phyloP scores from a whole-genome alignment of 2,113 vertebrate genomes.

The Lontra canadensis region DNA sequence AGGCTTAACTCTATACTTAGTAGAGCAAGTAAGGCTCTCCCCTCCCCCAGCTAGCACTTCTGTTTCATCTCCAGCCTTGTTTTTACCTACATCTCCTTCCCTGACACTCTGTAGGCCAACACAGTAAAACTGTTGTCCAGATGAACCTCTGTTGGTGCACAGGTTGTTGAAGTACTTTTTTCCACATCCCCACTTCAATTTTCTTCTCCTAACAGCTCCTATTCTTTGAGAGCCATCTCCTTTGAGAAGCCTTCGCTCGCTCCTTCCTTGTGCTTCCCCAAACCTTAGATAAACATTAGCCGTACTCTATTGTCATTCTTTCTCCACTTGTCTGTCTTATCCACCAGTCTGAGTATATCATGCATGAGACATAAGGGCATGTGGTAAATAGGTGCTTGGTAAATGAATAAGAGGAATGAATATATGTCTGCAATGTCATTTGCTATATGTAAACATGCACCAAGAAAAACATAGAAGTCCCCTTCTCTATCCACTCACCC shows the following conservation, averaged over 20 bases:
- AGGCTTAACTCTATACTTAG: neutral
- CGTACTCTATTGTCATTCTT: neutral
- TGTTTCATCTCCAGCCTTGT: neutral
- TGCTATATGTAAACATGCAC: neutral
- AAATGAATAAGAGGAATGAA: conserved; percentile 51
- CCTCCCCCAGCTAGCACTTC: neutral
- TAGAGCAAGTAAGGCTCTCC: neutral
- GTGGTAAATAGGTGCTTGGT: conserved; percentile 11
- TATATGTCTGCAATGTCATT: neutral
- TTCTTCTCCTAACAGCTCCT: neutral
- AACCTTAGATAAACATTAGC: neutral
- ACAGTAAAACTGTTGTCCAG: neutral
- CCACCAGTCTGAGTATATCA: neutral
- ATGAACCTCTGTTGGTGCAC: neutral
- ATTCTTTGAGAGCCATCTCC: neutral
- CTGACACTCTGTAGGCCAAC: neutral
- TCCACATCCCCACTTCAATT: neutral
- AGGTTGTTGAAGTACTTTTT: neutral
- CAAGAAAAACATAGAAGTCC: neutral
- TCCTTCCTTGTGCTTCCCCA: neutral
- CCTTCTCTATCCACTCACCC: neutral
- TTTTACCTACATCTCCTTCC: neutral
- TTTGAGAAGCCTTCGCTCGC: neutral
- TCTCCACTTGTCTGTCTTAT: conserved; percentile 25
- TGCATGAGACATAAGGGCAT: conserved; percentile 4